A percentile compares a stretch with the other conserved stretches of the same genome.
phyloP scores from a whole-genome alignment of 2,888 invertebrate genomes.

The Archips crataeganus region DNA sequence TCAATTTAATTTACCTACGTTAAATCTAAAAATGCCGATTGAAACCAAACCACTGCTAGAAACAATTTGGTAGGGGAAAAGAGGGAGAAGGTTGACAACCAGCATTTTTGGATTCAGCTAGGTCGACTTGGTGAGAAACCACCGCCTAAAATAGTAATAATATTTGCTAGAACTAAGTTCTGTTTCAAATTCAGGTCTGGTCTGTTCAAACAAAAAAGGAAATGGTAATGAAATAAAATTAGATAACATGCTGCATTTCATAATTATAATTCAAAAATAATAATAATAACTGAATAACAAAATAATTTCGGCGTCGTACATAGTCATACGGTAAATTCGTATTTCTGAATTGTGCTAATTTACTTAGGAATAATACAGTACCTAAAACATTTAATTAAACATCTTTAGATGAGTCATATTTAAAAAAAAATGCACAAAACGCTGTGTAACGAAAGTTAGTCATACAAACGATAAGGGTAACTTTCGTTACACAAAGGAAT shows the following conservation, averaged over 20 bases:
- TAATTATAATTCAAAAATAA: conserved; percentile 38
- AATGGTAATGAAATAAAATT: conserved; percentile 29
- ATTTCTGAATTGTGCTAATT: conserved; percentile 22
- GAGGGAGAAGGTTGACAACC: neutral
- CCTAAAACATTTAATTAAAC: neutral
- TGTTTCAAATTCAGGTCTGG: no score
- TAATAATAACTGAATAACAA: conserved; percentile 21
- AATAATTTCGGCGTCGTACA: conserved; percentile 4
- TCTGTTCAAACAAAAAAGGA: neutral
- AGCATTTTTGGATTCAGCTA: no score
- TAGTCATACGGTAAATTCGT: conserved; percentile 34
- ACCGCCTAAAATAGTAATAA: no score
- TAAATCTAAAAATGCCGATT: no score
- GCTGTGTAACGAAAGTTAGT: no score
- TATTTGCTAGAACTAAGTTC: no score
- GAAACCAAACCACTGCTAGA: no score
- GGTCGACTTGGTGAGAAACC: no score
- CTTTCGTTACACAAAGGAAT: no score
- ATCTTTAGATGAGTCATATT: neutral
- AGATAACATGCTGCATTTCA: conserved; percentile 28
- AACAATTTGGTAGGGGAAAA: neutral
- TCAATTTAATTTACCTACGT: no score
- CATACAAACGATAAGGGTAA: no score
- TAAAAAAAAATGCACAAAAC: no score
- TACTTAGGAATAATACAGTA: neutral